Base-by-base conservation (phyloP, 1,140 invertebrate species). In the Drosophila tsacasi region DNA sequence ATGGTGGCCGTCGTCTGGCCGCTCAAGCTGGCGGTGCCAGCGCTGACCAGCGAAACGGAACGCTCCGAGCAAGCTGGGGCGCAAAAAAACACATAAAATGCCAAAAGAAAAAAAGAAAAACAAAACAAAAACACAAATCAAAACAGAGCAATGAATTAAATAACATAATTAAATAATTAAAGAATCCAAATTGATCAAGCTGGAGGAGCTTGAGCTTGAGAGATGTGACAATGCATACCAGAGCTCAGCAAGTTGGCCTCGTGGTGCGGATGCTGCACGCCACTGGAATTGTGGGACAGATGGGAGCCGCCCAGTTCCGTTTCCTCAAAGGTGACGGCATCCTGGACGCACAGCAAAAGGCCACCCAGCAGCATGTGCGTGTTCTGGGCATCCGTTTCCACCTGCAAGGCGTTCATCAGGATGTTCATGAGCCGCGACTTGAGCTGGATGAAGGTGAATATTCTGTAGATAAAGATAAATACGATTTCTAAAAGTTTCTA, bases 341-440 rank as follows among this genome's bases (percentile, higher is more conserved):
- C 97, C 93, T 97, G 96, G 5, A 98, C 96, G 73, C 96, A 95
- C 37, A 97, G 93, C 78, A 97, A 94, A 46, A 98, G 93, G 35
- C 97, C 97, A 37, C 96, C 97, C 42, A 98, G 93, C 23, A 98
- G 93, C 96, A 98, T 97, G 83, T 99, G 98, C 7, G 97, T 97
- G 93, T 99, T 99, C 64, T 95, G 94, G 3, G 97, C 95, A 94
- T 98, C 97, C 2, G 95, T 95, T 94, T 98, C 98, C 35, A 97
- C 96, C 94, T 97, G 96, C 21, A 99, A 93, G 6, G 97, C 97
- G 92, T 96, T 97, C 82, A 98, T 96, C 17, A 99, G 93, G 15
- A 98, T 94, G 92, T 98, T 97, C 93, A 97, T 96, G 3, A 98
- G 94, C 52, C 96, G 94, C 3, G 96, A 95, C 91, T 98, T 97